phyloP scores from a whole-genome alignment of 2,797 vertebrate species.

The Sebastes minor region DNA sequence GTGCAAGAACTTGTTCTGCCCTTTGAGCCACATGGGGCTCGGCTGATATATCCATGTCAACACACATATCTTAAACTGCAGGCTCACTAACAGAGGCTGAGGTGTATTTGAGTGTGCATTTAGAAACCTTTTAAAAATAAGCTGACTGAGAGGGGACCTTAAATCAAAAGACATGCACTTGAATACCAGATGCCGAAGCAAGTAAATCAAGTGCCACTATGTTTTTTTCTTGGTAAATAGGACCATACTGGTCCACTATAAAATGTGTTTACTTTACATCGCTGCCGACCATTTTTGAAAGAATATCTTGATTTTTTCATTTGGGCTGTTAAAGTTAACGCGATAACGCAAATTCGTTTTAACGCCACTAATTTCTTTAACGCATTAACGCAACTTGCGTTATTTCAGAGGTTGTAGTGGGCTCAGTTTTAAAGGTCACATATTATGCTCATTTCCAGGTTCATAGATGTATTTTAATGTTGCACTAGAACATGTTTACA shows the following conservation, averaged over 20 bases:
- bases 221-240: slow-evolving; percentile 5
- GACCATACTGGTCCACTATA: neutral
- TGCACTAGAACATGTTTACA: too few species aligned
- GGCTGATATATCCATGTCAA: slow-evolving; percentile 52
- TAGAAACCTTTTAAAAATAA: slow-evolving; percentile 28
- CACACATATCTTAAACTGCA: slow-evolving; percentile 24
- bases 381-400: too few species aligned
- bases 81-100: slow-evolving; percentile 26
- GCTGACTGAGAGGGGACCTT: slow-evolving; percentile 42
- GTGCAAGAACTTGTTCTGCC: slow-evolving; percentile 56
- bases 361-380: too few species aligned
- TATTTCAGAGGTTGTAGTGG: too few species aligned
- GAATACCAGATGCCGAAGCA: slow-evolving; percentile 15
- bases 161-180: slow-evolving; percentile 7
- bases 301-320: neutral
- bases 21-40: slow-evolving; percentile 33
- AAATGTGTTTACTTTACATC: neutral
- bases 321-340: too few species aligned
- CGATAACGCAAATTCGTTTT: too few species aligned
- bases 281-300: neutral
- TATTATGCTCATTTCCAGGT: too few species aligned
- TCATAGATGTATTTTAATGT: too few species aligned
- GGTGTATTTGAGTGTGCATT: slow-evolving; percentile 21
- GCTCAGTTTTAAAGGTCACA: too few species aligned
- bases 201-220: neutral